Evolutionary conservation across 2,888 invertebrate species (phyloP).

Genomic region (Apotomis capreana): DNA sequence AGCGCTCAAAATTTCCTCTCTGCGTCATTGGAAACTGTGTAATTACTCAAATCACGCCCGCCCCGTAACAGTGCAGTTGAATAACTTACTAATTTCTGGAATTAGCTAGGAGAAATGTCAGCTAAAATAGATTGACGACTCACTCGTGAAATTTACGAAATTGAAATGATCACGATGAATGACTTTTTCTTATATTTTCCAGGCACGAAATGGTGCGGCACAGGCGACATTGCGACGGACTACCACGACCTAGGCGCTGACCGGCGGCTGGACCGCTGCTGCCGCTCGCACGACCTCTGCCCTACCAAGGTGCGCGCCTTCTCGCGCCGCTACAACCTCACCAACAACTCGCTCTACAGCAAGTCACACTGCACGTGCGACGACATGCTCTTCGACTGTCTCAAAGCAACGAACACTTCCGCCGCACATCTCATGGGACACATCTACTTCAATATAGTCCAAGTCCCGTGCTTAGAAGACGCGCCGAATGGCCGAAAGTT

Average conservation of each 20-base stretch:
- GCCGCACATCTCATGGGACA: constrained; percentile 91
- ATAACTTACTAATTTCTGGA: too few species aligned
- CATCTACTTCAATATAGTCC: constrained; percentile 92
- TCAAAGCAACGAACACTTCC: constrained; percentile 88
- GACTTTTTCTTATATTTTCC: constrained; percentile 46
- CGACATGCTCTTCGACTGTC: constrained; percentile 90
- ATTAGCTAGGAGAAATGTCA: too few species aligned
- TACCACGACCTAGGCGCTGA: constrained; percentile 93
- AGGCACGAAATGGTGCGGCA: constrained; percentile 97
- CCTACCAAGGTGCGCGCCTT: constrained; percentile 90
- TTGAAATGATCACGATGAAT: too few species aligned
- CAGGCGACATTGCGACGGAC: constrained; percentile 92
- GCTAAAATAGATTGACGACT: too few species aligned
- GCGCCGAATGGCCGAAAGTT: constrained; percentile 69
- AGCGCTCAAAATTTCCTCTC: too few species aligned
- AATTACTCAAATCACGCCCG: too few species aligned
- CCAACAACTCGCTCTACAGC: constrained; percentile 92
- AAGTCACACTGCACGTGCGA: constrained; percentile 96
- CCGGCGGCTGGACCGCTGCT: constrained; percentile 90
- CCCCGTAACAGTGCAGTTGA: too few species aligned
- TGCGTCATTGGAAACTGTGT: too few species aligned
- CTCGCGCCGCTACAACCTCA: constrained; percentile 89
- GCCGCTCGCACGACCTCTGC: constrained; percentile 95
- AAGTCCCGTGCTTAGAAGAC: constrained; percentile 89
- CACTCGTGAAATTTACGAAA: too few species aligned